Percentiles rank a stretch among this genome's conserved stretches.
Evolutionary conservation across 2,888 invertebrate genomes (phyloP).

Genomic region (Seira musarum): DNA sequence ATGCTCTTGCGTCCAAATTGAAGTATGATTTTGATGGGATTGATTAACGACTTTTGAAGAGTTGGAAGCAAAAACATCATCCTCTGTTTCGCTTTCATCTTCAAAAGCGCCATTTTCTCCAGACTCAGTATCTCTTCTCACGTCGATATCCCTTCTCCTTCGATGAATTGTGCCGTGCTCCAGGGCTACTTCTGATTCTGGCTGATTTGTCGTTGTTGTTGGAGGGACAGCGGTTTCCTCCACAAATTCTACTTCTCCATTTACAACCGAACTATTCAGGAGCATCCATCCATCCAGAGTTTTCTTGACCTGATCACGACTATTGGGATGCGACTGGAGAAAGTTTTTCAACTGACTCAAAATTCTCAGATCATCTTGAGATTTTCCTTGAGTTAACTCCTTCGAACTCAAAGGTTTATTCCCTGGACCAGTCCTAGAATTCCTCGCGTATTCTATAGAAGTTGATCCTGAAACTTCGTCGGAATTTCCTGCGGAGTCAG

Average conservation of each 20-base stretch:
- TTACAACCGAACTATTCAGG: slow-evolving; percentile 28
- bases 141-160: slow-evolving; percentile 38
- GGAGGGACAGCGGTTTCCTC: not conserved
- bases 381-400: slow-evolving; percentile 50
- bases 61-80: too few species aligned
- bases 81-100: slow-evolving; percentile 42
- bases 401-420: not conserved
- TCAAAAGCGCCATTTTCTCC: slow-evolving; percentile 69
- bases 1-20: slow-evolving; percentile 75
- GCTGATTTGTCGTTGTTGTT: not conserved
- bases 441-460: slow-evolving; percentile 45
- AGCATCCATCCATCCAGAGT: slow-evolving; percentile 66
- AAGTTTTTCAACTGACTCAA: slow-evolving; percentile 62
- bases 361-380: slow-evolving; percentile 40
- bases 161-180: slow-evolving; percentile 58
- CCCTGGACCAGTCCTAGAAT: not conserved
- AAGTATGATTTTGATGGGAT: slow-evolving; percentile 40
- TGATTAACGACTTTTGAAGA: slow-evolving; percentile 1
- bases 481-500: slow-evolving; percentile 82
- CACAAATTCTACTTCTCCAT: not conserved
- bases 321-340: slow-evolving; percentile 61
- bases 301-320: slow-evolving; percentile 59
- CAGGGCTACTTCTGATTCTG: not conserved
- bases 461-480: slow-evolving; percentile 75
- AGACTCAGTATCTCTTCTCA: slow-evolving; percentile 62